Percentiles rank a stretch among this genome's conserved stretches.
Conservation (phyloP, 2,888 invertebrate genomes). For the Phrixothrix hirtus region DNA sequence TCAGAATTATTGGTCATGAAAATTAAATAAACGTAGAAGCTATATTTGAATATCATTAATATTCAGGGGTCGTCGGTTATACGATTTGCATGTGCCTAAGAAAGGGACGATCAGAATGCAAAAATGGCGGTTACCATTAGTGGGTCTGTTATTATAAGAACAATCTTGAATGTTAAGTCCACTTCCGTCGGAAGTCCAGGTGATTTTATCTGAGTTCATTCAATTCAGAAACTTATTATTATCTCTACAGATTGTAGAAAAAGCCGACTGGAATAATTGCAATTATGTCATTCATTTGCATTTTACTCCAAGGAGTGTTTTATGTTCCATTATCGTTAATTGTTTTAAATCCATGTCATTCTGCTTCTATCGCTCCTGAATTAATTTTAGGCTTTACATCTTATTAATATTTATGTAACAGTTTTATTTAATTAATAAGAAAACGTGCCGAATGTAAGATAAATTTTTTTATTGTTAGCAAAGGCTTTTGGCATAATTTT, state of each 20-base stretch:
- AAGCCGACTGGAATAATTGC: background rate
- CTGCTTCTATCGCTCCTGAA: no score
- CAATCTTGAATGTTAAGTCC: conserved; percentile 23
- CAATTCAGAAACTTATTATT: conserved; percentile 16
- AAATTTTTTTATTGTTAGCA: no score
- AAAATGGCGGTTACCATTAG: conserved; percentile 18
- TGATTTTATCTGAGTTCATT: conserved; percentile 38
- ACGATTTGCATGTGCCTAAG: background rate
- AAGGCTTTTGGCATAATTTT: no score
- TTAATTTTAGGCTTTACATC: no score
- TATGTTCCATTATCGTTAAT: no score
- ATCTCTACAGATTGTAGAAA: conserved; percentile 8
- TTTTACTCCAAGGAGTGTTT: no score
- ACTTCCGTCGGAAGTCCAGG: conserved; percentile 46
- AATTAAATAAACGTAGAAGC: background rate
- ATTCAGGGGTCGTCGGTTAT: background rate
- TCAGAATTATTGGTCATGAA: no score
- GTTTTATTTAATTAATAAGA: no score
- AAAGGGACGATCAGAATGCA: conserved; percentile 16
- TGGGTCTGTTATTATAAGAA: conserved; percentile 17
- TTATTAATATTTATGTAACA: no score
- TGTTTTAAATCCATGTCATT: no score
- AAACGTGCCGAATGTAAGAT: no score
- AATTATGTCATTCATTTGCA: background rate
- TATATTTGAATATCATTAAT: background rate